Evolutionary conservation across 1,140 invertebrate species (phyloP).

Genomic region (Drosophila sucinea): DNA sequence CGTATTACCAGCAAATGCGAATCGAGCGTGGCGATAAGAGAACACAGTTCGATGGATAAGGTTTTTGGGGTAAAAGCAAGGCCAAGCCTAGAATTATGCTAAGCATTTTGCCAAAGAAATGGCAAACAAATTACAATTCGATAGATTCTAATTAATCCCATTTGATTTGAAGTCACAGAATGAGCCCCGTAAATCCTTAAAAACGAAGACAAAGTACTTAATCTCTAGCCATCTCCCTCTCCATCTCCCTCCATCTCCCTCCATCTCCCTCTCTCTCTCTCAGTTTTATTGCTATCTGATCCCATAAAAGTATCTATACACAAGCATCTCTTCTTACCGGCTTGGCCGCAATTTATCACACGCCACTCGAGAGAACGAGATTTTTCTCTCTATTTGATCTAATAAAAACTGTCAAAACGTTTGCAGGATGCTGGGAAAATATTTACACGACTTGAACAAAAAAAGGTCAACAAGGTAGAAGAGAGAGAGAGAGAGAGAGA

Average conservation of each 20-base stretch:
- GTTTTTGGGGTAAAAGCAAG: background rate
- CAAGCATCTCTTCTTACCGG: constrained; percentile 33
- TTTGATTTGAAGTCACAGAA: constrained; percentile 50
- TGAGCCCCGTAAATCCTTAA: background rate
- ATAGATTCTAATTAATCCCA: background rate
- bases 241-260: background rate
- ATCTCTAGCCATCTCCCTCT: background rate
- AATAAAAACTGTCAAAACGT: constrained; percentile 82
- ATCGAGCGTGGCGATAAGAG: constrained; percentile 19
- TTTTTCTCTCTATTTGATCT: constrained; percentile 65
- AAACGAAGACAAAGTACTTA: background rate
- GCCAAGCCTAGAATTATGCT: constrained; percentile 19
- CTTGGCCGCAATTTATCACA: constrained; percentile 78
- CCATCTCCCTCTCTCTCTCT: background rate
- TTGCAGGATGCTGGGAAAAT: constrained; percentile 78
- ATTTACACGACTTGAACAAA: constrained; percentile 65
- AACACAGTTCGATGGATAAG: background rate
- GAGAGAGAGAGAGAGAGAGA: background rate
- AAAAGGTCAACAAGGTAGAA: constrained; percentile 15
- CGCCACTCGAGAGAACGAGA: constrained; percentile 54
- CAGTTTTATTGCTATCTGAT: background rate
- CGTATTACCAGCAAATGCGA: background rate
- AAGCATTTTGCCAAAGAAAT: background rate
- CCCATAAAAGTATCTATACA: constrained; percentile 29
- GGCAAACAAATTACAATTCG: background rate